These are phyloP conservation scores for Brassicogethes aeneus DNA, from an alignment of 2,888 invertebrate species.

Conservation along the genomic window DNA sequence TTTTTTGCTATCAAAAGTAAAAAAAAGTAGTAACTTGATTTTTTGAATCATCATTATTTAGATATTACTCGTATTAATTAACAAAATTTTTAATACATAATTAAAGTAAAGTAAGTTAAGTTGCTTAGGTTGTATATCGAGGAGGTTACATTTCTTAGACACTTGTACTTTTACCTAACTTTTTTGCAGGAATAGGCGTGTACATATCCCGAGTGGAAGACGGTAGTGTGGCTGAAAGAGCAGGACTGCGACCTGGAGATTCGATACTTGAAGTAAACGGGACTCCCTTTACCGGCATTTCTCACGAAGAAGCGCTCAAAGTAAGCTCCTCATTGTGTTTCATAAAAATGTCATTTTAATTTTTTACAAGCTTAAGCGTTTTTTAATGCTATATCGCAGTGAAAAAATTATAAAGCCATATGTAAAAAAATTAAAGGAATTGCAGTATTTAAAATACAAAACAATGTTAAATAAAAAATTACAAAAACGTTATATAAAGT, in stretches of 20 bases:
- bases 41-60: too few relatives aligned
- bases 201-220: constrained; percentile 89
- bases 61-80: too few relatives aligned
- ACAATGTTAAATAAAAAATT: too few relatives aligned
- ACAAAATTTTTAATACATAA: too few relatives aligned
- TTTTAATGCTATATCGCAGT: background rate
- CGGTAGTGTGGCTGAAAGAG: constrained; percentile 80
- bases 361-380: background rate
- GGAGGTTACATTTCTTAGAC: too few relatives aligned
- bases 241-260: constrained; percentile 84
- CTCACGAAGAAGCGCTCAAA: constrained; percentile 88
- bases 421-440: too few relatives aligned
- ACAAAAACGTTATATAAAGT: too few relatives aligned
- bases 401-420: background rate
- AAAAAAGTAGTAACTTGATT: too few relatives aligned
- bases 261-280: constrained; percentile 93
- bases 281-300: constrained; percentile 84
- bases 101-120: too few relatives aligned
- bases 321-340: constrained; percentile 43
- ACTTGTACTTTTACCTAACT: background rate
- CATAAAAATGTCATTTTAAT: background rate
- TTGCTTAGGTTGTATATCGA: too few relatives aligned
- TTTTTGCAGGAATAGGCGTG: constrained; percentile 70
- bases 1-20: too few relatives aligned
- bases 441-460: too few relatives aligned